phyloP scores from a whole-genome alignment of 2,888 invertebrate genomes.

The Lacanobia wlatinum region DNA sequence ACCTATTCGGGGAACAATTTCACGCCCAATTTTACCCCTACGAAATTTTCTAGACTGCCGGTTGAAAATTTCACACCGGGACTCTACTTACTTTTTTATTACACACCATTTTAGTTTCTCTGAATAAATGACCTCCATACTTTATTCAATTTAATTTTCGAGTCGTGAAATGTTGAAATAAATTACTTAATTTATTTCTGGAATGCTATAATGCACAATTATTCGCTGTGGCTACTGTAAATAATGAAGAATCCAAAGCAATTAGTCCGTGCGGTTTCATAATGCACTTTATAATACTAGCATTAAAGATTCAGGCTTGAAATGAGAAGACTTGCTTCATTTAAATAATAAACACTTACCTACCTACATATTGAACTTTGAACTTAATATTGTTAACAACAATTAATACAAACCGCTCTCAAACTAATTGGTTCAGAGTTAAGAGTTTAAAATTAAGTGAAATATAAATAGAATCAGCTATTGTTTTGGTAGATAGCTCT shows the following conservation, averaged over 20 bases:
- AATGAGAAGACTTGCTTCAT: slow-evolving; percentile 12
- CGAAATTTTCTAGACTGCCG: slow-evolving; percentile 83
- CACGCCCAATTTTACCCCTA: slow-evolving; percentile 88
- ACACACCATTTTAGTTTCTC: slow-evolving; percentile 80
- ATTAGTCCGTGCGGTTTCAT: slow-evolving; percentile 27
- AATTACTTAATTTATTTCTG: slow-evolving; percentile 54
- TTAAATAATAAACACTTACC: slow-evolving; percentile 14
- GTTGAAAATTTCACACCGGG: slow-evolving; percentile 84
- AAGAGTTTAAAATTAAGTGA: slow-evolving; percentile 13
- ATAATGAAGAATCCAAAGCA: slow-evolving; percentile 47
- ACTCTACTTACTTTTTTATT: slow-evolving; percentile 82
- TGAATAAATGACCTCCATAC: slow-evolving; percentile 82
- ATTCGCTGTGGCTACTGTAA: slow-evolving; percentile 38
- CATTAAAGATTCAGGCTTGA: slow-evolving; percentile 28
- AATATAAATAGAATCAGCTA: slow-evolving; percentile 1
- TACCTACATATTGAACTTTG: not conserved
- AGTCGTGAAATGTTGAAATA: slow-evolving; percentile 65
- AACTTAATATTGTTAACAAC: not conserved
- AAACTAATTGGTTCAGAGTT: slow-evolving; percentile 12
- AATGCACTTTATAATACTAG: slow-evolving; percentile 30
- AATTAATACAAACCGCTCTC: not conserved
- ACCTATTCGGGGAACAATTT: slow-evolving; percentile 86
- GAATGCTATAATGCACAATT: slow-evolving; percentile 38
- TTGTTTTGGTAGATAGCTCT: slow-evolving; percentile 5
- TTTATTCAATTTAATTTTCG: slow-evolving; percentile 82